phyloP scores from a whole-genome alignment of 2,113 vertebrate genomes.

The Seriola aureovittata region DNA sequence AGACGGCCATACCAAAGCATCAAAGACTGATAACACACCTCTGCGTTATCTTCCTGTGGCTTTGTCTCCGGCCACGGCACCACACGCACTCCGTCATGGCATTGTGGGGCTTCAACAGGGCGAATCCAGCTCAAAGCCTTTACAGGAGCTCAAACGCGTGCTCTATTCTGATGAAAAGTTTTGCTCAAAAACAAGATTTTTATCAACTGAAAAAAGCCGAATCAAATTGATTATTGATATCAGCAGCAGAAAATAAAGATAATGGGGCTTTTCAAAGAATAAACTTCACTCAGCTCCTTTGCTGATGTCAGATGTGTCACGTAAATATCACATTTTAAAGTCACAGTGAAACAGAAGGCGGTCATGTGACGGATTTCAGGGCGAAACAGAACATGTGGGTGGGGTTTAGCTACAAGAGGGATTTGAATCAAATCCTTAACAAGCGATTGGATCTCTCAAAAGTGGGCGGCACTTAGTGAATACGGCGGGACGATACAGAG shows the following conservation, averaged over 20 bases:
- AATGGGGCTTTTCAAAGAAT: neutral
- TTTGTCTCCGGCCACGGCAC: constrained; percentile 45
- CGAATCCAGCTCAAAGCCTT: constrained; percentile 21
- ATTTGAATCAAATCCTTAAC: neutral
- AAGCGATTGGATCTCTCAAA: neutral
- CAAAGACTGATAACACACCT: constrained; percentile 67
- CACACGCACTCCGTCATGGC: neutral
- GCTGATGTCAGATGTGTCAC: neutral
- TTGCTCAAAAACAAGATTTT: constrained; percentile 40
- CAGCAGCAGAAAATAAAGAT: neutral
- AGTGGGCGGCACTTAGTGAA: too few species aligned
- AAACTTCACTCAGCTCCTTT: neutral
- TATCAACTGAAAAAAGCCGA: constrained; percentile 14
- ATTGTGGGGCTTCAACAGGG: neutral
- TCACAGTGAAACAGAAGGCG: neutral
- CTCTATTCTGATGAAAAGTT: constrained; percentile 36
- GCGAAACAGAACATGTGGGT: too few species aligned
- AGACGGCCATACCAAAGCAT: constrained; percentile 46
- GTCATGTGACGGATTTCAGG: too few species aligned
- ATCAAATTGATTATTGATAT: neutral
- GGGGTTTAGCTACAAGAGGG: too few species aligned
- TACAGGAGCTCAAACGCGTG: constrained; percentile 38
- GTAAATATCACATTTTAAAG: neutral
- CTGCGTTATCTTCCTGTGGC: constrained; percentile 54
- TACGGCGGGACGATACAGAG: too few species aligned